Base-by-base conservation (phyloP, 2,797 vertebrate genomes). In the Tenualosa ilisha region DNA sequence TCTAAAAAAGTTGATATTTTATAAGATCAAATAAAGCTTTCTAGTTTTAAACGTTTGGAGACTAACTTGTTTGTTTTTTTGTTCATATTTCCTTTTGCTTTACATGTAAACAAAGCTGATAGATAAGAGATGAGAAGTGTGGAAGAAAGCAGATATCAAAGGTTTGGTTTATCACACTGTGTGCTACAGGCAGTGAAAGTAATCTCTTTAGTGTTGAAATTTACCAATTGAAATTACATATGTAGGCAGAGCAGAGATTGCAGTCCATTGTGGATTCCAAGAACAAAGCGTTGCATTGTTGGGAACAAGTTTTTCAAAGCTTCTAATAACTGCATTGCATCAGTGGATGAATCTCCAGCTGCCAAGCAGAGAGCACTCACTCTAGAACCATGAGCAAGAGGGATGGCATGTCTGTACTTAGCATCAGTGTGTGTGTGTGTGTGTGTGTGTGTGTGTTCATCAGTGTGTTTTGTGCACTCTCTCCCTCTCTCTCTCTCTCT, bases 11-110 rank as follows among this genome's bases (percentile, higher is more conserved):
- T 91, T 93, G 91, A 92, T 94, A 97, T 98, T 98, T 98, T 98
- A 97, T 98, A 97, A 97, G 96, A 94, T 96, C 96, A 96, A 96
- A 96, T 95, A 98, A 98, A 95, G 95, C 91, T 91, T 95, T 96
- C 94, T 97, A 97, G 96, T 97, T 97, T 97, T 96, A 93, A 93
- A 94, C 93, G 90, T 43, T 79, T 17, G 7, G 15, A 40, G 11
- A 40, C 37, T 79, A 6, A 43, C 40, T 79, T 46, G 20, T 46
- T 46, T 72, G 31, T 40, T 79, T 22, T 46, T 40, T 37, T 79
- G 37, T 15, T 20, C 15, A 22, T 3, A 20, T 72, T 72, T 72
- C n/a, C 15, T 3, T 31, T 37, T 40, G 37, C 40, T 46, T 43
- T 79, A 43, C 72, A 79, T 79, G 72, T 79, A 40, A 22, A 79